These are phyloP conservation scores for Cydia splendana DNA, from an alignment of 1,140 invertebrate genomes.

Conservation along the genomic window DNA sequence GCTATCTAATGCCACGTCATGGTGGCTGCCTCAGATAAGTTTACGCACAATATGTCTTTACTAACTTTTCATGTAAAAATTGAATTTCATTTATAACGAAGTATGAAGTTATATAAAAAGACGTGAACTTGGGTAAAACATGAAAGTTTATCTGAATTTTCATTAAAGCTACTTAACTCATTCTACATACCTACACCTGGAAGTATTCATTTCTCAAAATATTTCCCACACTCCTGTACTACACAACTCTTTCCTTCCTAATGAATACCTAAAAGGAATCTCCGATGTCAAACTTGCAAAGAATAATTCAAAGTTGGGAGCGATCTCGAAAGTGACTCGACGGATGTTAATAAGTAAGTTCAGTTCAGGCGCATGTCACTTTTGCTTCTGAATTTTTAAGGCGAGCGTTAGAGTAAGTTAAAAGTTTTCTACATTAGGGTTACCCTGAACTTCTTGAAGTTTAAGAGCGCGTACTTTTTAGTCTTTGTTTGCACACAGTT, in stretches of 20 bases:
- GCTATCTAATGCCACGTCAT: constrained; percentile 12
- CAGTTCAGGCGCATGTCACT: constrained; percentile 55
- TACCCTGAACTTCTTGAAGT: constrained; percentile 38
- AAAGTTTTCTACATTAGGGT: constrained; percentile 54
- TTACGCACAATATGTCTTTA: constrained; percentile 8
- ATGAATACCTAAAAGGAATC: constrained; percentile 31
- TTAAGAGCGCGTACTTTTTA: constrained; percentile 4
- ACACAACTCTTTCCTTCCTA: constrained; percentile 4
- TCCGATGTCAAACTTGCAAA: constrained; percentile 42
- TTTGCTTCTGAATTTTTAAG: constrained; percentile 62
- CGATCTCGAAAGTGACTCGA: constrained; percentile 53
- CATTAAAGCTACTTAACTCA: no score
- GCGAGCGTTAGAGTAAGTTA: constrained; percentile 41
- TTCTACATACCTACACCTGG: neutral
- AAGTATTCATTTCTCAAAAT: neutral
- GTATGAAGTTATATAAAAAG: no score
- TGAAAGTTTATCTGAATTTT: no score
- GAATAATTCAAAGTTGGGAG: constrained; percentile 50
- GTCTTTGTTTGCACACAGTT: neutral
- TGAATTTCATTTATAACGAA: neutral
- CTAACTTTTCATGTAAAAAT: neutral
- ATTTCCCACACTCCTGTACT: neutral
- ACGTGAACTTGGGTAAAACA: no score
- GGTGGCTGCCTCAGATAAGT: neutral
- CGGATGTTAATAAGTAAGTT: constrained; percentile 58